Evolutionary conservation across 2,797 vertebrate species (phyloP), one percentile per base, ranked within the genome.

Genomic region (Crax fasciolata): DNA sequence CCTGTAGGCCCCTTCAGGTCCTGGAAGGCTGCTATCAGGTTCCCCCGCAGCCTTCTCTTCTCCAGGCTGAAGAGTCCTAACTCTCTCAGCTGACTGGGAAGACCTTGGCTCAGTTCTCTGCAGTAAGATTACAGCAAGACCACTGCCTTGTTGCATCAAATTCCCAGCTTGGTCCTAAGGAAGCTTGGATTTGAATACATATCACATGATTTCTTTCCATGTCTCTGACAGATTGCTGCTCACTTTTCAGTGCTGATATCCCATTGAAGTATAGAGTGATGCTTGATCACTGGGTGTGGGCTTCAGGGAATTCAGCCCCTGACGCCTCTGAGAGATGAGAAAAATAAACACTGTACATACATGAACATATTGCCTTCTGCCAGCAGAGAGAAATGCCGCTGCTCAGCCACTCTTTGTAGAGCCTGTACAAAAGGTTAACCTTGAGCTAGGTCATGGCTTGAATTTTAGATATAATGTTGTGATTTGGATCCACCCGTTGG

Each of bases 181-280:
- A 49, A 71, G 52, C 17, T 41, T 27, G 13, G 38, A 61, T 52
- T 13, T 19, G 4, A 70, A 81, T 10, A 39, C 23, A 55, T n/a
- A 41, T 35, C 32, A 8, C 2, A 1, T 1, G 3, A 76, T n/a
- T 15, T 77, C n/a, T 11, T 3, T 2, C 7, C 19, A 6, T 17
- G 28, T 25, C 70, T 30, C 39, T 3, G 15, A 48, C 1, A 0
- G 48, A 52, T 25, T 57, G 44, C 55, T 65, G 46, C 61, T 88
- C 20, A 1, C 25, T 20, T 19, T 8, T 58, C 49, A 63, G 72
- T 25, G 75, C 65, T 39, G 55, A 35, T 19, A 55, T 73, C 44
- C 38, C 77, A n/a, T n/a, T 49, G 10, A 27, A 79, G 76, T 20
- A 28, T 52, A 54, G 54, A 32, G 52, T 38, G 43, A 65, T 11